These are phyloP conservation scores for Emesis furor DNA, from an alignment of 2,888 invertebrate genomes.

Conservation along the genomic window DNA sequence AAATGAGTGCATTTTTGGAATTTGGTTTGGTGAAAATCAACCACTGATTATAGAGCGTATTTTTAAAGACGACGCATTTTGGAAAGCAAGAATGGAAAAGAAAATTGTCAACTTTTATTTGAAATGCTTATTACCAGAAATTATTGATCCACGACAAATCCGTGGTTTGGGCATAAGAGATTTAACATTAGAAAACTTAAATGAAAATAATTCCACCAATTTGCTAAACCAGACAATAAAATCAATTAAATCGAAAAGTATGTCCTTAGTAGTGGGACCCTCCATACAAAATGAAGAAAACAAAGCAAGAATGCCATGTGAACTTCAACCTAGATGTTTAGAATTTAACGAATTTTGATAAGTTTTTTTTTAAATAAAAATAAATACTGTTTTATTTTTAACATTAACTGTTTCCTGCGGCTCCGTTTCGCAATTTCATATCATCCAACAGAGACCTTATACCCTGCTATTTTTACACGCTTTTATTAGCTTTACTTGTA, in stretches of 20 bases:
- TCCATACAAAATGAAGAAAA: neutral
- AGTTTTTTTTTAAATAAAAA: neutral
- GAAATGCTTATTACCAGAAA: constrained; percentile 1
- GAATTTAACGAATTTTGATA: neutral
- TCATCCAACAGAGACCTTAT: no score
- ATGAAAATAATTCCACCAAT: neutral
- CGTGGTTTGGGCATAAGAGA: neutral
- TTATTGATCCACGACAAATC: neutral
- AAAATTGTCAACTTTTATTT: neutral
- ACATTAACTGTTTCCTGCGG: no score
- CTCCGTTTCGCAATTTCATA: no score
- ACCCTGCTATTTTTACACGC: no score
- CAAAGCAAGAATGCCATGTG: neutral
- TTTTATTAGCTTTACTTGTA: no score
- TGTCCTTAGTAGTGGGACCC: neutral
- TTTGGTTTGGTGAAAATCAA: neutral
- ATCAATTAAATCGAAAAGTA: neutral
- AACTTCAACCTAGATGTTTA: neutral
- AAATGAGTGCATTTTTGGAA: neutral
- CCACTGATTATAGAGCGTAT: neutral
- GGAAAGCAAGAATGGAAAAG: neutral
- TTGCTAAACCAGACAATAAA: neutral
- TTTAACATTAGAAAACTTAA: neutral
- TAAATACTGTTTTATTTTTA: no score
- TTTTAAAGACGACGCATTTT: neutral